Evolutionary conservation across 2,113 vertebrate species (phyloP).

Genomic region (Aegypius monachus): DNA sequence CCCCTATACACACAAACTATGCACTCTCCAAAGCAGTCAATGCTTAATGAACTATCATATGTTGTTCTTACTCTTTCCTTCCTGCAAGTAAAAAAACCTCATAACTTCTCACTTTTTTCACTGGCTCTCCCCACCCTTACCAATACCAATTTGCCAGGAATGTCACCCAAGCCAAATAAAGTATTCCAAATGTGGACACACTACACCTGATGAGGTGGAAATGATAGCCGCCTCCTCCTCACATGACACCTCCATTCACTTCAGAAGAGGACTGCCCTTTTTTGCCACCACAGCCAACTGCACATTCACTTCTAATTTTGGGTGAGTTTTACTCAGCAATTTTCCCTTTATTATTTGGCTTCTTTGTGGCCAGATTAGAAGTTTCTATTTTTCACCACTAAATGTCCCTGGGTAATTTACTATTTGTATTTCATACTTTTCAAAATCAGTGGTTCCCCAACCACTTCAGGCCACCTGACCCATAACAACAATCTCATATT

Average conservation of each 20-base stretch:
- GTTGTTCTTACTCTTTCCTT: neutral
- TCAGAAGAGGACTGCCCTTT: neutral
- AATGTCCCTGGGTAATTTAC: neutral
- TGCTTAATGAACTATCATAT: neutral
- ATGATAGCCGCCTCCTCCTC: neutral
- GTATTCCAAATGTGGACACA: neutral
- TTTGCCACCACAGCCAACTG: neutral
- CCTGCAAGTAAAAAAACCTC: neutral
- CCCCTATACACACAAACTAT: neutral
- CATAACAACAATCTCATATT: neutral
- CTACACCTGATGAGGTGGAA: neutral
- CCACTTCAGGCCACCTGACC: neutral
- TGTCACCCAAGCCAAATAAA: neutral
- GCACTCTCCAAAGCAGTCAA: neutral
- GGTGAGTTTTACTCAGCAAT: neutral
- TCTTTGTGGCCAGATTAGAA: constrained; percentile 3
- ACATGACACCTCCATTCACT: neutral
- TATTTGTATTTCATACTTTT: constrained; percentile 28
- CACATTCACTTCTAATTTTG: neutral
- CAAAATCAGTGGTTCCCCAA: neutral
- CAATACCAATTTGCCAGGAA: neutral
- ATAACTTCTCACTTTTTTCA: neutral
- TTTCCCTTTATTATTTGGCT: neutral
- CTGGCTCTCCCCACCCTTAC: neutral
- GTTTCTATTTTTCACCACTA: constrained; percentile 23